phyloP scores from a whole-genome alignment of 2,797 vertebrate species.

The Steatocranus sp. region DNA sequence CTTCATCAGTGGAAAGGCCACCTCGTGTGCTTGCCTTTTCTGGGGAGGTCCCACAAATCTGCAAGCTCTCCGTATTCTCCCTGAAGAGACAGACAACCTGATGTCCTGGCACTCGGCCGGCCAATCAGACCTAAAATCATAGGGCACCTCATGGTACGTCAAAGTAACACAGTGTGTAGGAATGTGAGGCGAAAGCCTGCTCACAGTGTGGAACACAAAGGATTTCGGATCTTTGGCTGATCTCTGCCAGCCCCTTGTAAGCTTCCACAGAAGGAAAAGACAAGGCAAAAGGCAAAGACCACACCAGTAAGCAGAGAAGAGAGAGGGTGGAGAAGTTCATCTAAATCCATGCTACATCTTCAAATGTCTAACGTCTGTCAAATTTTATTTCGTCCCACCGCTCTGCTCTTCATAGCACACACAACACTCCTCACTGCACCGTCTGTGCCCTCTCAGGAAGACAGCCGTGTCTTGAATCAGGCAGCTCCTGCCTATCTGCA shows the following conservation, averaged over 20 bases:
- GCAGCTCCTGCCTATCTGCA: conserved; percentile 64
- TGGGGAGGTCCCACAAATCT: conserved; percentile 10
- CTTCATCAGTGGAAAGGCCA: conserved; percentile 17
- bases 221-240: conserved; percentile 45
- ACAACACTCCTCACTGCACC: conserved; percentile 37
- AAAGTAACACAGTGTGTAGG: conserved; percentile 88
- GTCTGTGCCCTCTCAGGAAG: conserved; percentile 12
- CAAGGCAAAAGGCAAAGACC: conserved; percentile 60
- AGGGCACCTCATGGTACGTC: conserved; percentile 80
- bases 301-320: conserved; percentile 51
- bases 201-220: conserved; percentile 62
- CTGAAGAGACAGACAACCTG: conserved; percentile 53
- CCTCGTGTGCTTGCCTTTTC: conserved; percentile 11
- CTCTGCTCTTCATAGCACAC: conserved; percentile 50
- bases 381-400: conserved; percentile 28
- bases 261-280: conserved; percentile 42
- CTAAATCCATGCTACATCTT: conserved; percentile 34
- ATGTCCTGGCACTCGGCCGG: conserved; percentile 34
- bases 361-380: conserved; percentile 23
- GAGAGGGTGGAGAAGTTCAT: conserved; percentile 51
- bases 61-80: conserved; percentile 9
- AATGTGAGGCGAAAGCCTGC: conserved; percentile 61
- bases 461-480: conserved; percentile 16
- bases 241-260: conserved; percentile 51
- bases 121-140: conserved; percentile 65